Evolutionary conservation across 2,113 vertebrate genomes (phyloP).

Genomic region (Pachyramphus minor): DNA sequence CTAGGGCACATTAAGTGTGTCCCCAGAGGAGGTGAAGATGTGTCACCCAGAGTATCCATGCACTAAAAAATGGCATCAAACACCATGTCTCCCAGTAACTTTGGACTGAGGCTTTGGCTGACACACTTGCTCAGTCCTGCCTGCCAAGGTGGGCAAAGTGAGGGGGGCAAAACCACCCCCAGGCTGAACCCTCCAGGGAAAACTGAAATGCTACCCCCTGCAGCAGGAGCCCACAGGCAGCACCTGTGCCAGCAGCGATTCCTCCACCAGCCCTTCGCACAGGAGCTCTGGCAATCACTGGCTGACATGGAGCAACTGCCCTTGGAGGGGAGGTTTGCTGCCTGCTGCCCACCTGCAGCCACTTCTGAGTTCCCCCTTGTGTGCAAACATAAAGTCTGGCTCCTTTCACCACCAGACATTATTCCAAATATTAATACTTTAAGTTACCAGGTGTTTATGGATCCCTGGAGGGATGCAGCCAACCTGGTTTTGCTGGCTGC

Average conservation of each 20-base stretch:
- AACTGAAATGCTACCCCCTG: fast-evolving
- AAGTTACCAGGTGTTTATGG: neutral
- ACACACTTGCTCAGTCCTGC: neutral
- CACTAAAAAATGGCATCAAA: neutral
- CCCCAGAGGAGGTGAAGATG: neutral
- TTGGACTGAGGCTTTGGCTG: neutral
- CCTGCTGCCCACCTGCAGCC: neutral
- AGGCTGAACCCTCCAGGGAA: neutral
- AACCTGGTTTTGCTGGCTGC: neutral
- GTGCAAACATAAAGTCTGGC: neutral
- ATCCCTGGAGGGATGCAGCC: neutral
- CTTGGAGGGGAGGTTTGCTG: neutral
- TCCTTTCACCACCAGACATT: neutral
- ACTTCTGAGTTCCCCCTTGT: neutral
- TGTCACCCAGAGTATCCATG: neutral
- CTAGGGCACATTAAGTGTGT: neutral
- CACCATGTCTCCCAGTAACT: neutral
- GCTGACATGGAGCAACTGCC: neutral
- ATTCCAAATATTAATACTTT: neutral
- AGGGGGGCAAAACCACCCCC: no score
- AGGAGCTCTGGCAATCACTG: neutral
- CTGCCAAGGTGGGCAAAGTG: fast-evolving
- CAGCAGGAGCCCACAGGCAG: neutral
- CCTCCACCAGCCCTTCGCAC: no score
- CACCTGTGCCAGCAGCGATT: neutral